Evolutionary conservation across 2,888 invertebrate genomes (phyloP), one percentile per base, ranked within the genome.

Genomic region (Noctua comes): DNA sequence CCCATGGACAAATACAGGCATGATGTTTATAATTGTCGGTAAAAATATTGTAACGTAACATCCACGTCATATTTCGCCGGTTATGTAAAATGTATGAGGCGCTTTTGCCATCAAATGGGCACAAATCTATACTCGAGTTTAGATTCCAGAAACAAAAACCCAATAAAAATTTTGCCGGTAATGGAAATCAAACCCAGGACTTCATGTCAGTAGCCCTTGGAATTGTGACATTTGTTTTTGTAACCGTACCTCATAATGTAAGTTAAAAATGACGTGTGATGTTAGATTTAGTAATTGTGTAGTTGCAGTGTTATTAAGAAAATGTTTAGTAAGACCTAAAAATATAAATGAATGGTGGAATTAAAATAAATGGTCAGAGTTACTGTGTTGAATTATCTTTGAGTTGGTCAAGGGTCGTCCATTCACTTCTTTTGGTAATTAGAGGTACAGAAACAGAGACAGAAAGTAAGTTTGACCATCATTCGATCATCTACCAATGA

Each of bases 221-320:
- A 6, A 57, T 27, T 13, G 27, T 59, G 51, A 40, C n/a, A 65
- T 80, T 76, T 74, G 68, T 80, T 82, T 77, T 80, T 68, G 71
- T 0, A 40, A 57, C 24, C 16, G 27, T 59, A 62, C 64, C 36
- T 24, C 36, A 24, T 21, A 36, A 11, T 18, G 4, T n/a, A 43
- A 6, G 10, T 64, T 48, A 75, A 31, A 79, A 80, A 73, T 79
- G 24, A 79, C 57, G 76, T 77, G 74, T 79, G 79, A 75, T 76
- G 74, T 73, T 68, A 71, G 68, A 62, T 83, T 83, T 68, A 46
- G 71, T 75, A 76, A 86, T 31, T 40, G 24, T 40, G 31, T 48
- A 2, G 10, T 71, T 80, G 69, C 46, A 71, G 40, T 71, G 24
- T 59, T 18, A 83, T 80, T 80, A 43, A 27, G 59, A 40, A 85